Base-by-base conservation (phyloP, 2,113 vertebrate genomes). In the Chaetura pelagica region DNA sequence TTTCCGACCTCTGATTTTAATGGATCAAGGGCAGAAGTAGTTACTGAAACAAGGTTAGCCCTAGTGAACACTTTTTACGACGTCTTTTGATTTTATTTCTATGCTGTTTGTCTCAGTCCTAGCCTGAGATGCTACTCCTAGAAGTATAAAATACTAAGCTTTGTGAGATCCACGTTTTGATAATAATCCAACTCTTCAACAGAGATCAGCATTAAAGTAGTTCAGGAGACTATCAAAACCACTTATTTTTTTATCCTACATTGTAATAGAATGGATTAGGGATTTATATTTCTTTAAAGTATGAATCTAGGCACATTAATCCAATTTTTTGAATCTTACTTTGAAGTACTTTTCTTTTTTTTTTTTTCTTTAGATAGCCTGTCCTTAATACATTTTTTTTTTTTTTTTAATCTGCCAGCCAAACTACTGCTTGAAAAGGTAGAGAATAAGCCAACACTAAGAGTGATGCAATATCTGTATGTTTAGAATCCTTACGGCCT, bases 251-350 rank as follows among this genome's bases (percentile, higher is more conserved):
- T 93, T 61, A 77, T 55, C 54, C 52, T 77, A 30, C 46, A 88
- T 93, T 63, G 72, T 88, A 91, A 86, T 84, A 87, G 35, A 83
- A 91, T 87, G 68, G 29, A 21, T 91, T 76, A 66, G 23, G 51
- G 75, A 80, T 87, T 93, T 87, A 59, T 89, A 68, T 94, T 92
- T 95, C 91, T 94, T 87, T 87, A 51, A 90, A 72, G 24, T 76
- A 84, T 89, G 67, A 84, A 92, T 84, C 58, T 58, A 51, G 49
- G 12, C 57, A 73, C 40, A 54, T 42, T 16, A 81, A 92, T 92
- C 94, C 94, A 87, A 92, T 92, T 92, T 94, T 89, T 91, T 52
- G 61, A 63, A 81, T 94, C 66, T 87, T 90, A 24, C 44, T 91
- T 64, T 88, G 72, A 79, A 64, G 8, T 16, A 8, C 38, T 84